A percentile compares a stretch with the other conserved stretches of the same genome.
Evolutionary conservation across 2,888 invertebrate species (phyloP).

Genomic region (Alentia gelatinosa): DNA sequence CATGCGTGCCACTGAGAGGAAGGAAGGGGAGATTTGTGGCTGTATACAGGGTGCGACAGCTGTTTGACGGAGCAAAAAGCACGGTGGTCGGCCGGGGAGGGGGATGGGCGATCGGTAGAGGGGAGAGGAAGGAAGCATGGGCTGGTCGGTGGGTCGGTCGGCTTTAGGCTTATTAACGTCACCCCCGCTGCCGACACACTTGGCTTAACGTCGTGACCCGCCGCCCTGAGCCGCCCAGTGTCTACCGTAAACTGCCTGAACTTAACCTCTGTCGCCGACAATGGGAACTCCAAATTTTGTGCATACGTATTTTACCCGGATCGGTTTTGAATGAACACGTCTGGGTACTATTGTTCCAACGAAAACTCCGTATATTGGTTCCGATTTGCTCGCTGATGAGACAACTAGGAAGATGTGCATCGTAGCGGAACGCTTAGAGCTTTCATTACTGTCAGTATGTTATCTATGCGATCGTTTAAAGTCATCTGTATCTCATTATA

Average conservation of each 20-base stretch:
- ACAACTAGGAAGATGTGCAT: no score
- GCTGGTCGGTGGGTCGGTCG: background rate
- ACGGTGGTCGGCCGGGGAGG: background rate
- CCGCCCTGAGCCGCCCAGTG: background rate
- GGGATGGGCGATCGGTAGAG: background rate
- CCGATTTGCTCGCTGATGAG: no score
- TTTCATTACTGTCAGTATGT: no score
- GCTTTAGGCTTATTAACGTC: background rate
- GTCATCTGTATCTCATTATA: no score
- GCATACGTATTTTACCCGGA: no score
- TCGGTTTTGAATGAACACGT: no score
- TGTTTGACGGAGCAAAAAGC: constrained; percentile 36
- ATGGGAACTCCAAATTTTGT: no score
- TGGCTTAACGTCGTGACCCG: background rate
- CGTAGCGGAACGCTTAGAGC: no score
- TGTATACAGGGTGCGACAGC: background rate
- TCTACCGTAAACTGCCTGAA: constrained; percentile 1
- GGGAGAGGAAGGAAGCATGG: background rate
- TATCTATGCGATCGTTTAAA: no score
- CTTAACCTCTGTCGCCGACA: no score
- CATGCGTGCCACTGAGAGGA: background rate
- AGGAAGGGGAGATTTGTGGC: background rate
- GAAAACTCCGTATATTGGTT: no score
- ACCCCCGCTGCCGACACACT: background rate
- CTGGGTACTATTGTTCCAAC: no score